These are phyloP conservation scores for Perca schrenkii DNA, from an alignment of 2,113 vertebrate genomes.

Conservation along the genomic window DNA sequence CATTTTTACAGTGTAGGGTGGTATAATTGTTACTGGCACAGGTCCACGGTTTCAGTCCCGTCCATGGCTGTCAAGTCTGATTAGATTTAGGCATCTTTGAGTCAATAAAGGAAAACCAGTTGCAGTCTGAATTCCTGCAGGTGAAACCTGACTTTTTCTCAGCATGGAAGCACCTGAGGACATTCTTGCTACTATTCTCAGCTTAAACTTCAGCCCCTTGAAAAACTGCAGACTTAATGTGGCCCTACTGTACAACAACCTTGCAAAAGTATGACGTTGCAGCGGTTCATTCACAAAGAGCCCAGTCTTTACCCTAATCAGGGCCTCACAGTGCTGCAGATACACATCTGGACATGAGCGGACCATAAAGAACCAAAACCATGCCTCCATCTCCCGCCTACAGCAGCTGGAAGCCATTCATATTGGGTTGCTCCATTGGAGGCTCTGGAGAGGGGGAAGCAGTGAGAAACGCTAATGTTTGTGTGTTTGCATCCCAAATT, in stretches of 20 bases:
- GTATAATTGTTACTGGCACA: neutral
- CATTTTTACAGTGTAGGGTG: conserved; percentile 11
- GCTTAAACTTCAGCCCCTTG: neutral
- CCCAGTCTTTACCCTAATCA: neutral
- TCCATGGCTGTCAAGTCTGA: conserved; percentile 1
- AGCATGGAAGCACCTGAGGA: conserved; percentile 3
- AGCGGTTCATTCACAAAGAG: conserved; percentile 22
- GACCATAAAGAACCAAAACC: conserved; percentile 3
- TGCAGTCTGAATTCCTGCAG: conserved; percentile 4
- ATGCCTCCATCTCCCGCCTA: conserved; percentile 9
- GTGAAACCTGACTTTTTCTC: neutral
- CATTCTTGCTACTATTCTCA: conserved; percentile 4
- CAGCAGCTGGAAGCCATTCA: conserved; percentile 68
- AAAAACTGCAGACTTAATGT: neutral
- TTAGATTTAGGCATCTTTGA: neutral
- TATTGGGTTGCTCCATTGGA: neutral
- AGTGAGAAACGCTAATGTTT: neutral
- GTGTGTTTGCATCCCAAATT: conserved; percentile 7
- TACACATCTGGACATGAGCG: conserved; percentile 55
- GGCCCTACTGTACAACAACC: conserved; percentile 1
- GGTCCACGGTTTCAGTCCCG: neutral
- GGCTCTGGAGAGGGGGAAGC: conserved; percentile 2
- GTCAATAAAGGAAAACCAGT: neutral
- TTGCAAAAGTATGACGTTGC: neutral
- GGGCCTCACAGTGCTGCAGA: conserved; percentile 37